These are phyloP conservation scores for Phrynosoma blainvillii DNA, from an alignment of 2,113 vertebrate species.

Conservation along the genomic window DNA sequence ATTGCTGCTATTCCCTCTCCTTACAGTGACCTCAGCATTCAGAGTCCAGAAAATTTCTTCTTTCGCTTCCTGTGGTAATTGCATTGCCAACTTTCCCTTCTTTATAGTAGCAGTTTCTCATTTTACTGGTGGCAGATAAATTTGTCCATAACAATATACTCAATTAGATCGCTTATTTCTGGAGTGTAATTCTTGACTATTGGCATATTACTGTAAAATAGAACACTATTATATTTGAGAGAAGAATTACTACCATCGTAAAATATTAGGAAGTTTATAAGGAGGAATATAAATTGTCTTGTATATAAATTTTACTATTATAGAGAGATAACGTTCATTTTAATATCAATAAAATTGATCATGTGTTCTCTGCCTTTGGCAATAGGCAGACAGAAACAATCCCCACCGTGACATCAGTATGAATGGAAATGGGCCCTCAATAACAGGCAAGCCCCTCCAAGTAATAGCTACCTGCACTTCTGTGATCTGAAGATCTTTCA, in stretches of 20 bases:
- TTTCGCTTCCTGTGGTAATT: background rate
- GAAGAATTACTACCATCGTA: slow-evolving; percentile 41
- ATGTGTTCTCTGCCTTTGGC: slow-evolving; percentile 13
- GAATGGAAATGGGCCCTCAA: background rate
- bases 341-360: slow-evolving; percentile 43
- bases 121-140: slow-evolving; percentile 27
- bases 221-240: slow-evolving; percentile 30
- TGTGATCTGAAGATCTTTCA: background rate
- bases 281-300: slow-evolving; percentile 28
- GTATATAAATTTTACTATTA: slow-evolving; percentile 48
- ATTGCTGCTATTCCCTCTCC: background rate
- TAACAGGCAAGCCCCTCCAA: background rate
- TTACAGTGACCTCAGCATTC: background rate
- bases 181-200: slow-evolving; percentile 23
- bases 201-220: slow-evolving; percentile 8
- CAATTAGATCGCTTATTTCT: slow-evolving; percentile 3
- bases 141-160: background rate
- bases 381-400: background rate
- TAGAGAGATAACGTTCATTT: slow-evolving; percentile 34
- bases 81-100: background rate
- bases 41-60: background rate
- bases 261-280: slow-evolving; percentile 27
- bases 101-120: slow-evolving; percentile 22
- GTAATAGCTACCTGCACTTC: background rate
- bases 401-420: background rate